Percentiles rank a stretch among this genome's conserved stretches.
These are phyloP conservation scores for Gobio gobio DNA, from an alignment of 2,113 vertebrate genomes.

Conservation along the genomic window DNA sequence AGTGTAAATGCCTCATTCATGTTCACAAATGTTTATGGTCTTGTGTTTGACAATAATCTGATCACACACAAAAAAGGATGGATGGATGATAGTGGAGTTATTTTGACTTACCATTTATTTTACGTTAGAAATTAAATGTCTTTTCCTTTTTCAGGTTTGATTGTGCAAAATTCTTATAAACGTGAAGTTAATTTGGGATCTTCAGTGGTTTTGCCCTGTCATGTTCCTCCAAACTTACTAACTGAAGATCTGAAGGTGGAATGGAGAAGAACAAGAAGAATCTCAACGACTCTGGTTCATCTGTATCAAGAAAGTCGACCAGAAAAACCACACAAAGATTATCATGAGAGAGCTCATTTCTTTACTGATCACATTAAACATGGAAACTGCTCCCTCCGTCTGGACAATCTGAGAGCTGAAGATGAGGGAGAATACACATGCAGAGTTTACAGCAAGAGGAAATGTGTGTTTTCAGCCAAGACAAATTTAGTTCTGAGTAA, in stretches of 20 bases:
- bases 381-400: neutral
- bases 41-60: too few relatives aligned
- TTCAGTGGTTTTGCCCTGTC: neutral
- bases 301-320: neutral
- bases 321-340: fast-evolving
- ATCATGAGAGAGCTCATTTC: neutral
- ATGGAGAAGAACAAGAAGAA: neutral
- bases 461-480: too few relatives aligned
- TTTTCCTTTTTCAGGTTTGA: too few relatives aligned
- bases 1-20: too few relatives aligned
- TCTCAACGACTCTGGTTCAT: neutral
- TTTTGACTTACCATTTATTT: too few relatives aligned
- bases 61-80: too few relatives aligned
- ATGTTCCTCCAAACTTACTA: neutral
- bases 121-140: too few relatives aligned
- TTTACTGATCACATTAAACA: neutral
- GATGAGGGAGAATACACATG: neutral
- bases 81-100: too few relatives aligned
- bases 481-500: too few relatives aligned
- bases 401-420: neutral
- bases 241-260: neutral
- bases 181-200: neutral
- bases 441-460: neutral
- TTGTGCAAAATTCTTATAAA: too few relatives aligned
- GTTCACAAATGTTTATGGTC: too few relatives aligned